These are phyloP conservation scores for Hypselothyrea guttata DNA, from an alignment of 2,888 invertebrate genomes.

Conservation along the genomic window DNA sequence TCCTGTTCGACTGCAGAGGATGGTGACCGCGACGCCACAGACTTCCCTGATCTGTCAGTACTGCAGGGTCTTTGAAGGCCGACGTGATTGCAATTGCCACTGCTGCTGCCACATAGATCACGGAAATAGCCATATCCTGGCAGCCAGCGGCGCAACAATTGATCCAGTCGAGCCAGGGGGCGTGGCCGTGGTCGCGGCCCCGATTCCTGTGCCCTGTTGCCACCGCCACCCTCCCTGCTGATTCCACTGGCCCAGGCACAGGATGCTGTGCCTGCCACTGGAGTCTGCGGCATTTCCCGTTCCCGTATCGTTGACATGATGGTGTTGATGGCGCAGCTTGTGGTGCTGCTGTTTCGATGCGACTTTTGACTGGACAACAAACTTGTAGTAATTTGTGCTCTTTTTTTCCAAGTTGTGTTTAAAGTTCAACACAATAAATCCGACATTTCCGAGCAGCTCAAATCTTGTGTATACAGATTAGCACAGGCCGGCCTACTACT, in stretches of 20 bases:
- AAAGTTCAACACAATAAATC: no score
- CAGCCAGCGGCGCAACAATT: constrained; percentile 55
- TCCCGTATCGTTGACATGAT: constrained; percentile 1
- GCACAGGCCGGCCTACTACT: no score
- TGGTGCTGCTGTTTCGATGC: no score
- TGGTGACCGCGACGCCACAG: background rate
- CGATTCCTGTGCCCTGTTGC: constrained; percentile 14
- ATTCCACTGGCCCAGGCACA: constrained; percentile 7
- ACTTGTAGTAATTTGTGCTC: no score
- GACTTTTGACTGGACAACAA: no score
- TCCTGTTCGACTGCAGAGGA: background rate
- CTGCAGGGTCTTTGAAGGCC: background rate
- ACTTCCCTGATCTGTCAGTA: background rate
- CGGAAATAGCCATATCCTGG: constrained; percentile 56
- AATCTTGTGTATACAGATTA: no score
- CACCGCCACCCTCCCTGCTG: background rate
- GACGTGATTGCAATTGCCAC: background rate
- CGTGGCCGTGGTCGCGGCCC: constrained; percentile 14
- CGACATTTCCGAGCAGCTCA: no score
- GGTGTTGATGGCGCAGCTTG: no score
- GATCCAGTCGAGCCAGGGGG: constrained; percentile 41
- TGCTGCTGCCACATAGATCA: background rate
- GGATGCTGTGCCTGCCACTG: background rate
- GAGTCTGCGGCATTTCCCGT: background rate
- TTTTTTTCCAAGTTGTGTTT: no score